Base-by-base conservation (phyloP, 2,888 invertebrate genomes). In the Seladonia tumulorum region DNA sequence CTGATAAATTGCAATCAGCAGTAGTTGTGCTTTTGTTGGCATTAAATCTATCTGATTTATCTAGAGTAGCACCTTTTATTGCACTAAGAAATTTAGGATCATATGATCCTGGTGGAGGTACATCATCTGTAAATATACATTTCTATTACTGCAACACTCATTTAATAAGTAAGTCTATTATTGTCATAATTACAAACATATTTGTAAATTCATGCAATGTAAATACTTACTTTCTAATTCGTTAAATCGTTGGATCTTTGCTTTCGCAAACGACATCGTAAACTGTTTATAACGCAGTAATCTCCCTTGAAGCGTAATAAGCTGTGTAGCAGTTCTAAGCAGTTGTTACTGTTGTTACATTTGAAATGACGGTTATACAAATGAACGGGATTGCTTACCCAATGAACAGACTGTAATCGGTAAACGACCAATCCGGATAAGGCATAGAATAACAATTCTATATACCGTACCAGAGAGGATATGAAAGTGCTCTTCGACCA, bases 201-300 rank as follows among this genome's bases (percentile, higher is more conserved):
- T 35, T 18, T 39, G 42, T 12, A 2, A 25, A 4, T 39, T 16
- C 35, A n/a, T 14, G 0, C 49, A 22, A 42, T 5, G n/a, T 81
- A 22, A 79, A 72, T 87, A 95, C 96, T 95, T 93, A 96, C 96
- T 95, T 91, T 94, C 94, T 57, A 95, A 92, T 85, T 96, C 96
- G 91, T 96, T 96, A 92, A 96, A 96, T 73, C 96, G 94, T 88
- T 96, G 95, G 70, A 96, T 94, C 93, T 95, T 96, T 0, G 96
- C 96, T 93, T 96, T 96, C n/a, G 96, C 95, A 92, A 96, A 96
- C 71, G 96, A 96, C 96, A 96, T 96, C 72, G 84, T 76, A 5
- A 22, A 66, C 72, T 45, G 25, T 70, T 63, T 63, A 63, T 16
- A 29, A 63, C 25, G 14, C 12, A 25, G 5, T 12, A 25, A 16